Evolutionary conservation across 2,113 vertebrate species (phyloP).

Genomic region (Hippocampus barbouri): DNA sequence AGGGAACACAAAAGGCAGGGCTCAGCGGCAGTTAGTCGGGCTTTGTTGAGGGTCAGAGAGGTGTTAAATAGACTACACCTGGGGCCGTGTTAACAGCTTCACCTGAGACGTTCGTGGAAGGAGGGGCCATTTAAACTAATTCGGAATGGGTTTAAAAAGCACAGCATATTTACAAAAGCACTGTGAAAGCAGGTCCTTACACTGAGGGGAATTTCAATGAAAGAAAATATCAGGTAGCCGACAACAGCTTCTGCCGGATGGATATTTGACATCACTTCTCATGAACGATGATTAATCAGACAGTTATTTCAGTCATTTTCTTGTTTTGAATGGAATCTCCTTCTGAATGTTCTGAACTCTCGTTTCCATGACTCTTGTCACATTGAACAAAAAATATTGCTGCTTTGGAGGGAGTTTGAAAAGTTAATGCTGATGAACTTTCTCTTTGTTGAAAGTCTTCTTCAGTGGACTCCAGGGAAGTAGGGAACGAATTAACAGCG

Average conservation of each 20-base stretch:
- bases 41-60: conserved; percentile 69
- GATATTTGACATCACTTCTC: no score
- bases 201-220: not conserved
- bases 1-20: conserved; percentile 67
- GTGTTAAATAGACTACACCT: conserved; percentile 72
- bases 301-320: not conserved
- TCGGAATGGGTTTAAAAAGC: not conserved
- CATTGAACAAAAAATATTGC: no score
- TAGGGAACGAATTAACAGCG: not conserved
- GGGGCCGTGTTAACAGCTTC: conserved; percentile 62
- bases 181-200: not conserved
- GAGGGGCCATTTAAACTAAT: conserved; percentile 19
- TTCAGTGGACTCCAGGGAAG: no score
- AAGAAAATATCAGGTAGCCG: not conserved
- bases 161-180: conserved; percentile 1
- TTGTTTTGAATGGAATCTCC: no score
- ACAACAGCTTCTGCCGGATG: not conserved
- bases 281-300: not conserved
- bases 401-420: no score
- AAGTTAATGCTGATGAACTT: no score
- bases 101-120: conserved; percentile 51
- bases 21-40: conserved; percentile 62
- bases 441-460: no score
- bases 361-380: no score
- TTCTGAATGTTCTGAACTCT: no score